Conservation (phyloP, 2,113 vertebrate genomes). For the Brachypodius melanocephalos region DNA sequence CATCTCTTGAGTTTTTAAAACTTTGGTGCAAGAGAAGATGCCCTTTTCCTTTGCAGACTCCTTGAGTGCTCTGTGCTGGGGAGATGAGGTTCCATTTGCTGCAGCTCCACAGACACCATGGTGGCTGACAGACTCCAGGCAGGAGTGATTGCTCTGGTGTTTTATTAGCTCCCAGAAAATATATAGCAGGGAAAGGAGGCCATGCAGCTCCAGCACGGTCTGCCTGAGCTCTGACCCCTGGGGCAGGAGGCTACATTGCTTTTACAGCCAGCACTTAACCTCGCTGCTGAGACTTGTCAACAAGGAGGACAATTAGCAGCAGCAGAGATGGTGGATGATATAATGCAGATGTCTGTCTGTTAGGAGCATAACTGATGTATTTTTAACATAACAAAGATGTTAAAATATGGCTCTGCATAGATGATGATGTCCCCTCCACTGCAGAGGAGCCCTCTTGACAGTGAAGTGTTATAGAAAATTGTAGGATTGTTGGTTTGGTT, state of each 20-base stretch:
- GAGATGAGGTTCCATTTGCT: background rate
- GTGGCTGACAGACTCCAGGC: background rate
- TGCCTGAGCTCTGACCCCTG: background rate
- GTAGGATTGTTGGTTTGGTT: background rate
- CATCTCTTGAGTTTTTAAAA: background rate
- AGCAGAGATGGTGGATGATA: background rate
- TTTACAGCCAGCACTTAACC: constrained; percentile 51
- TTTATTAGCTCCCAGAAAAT: constrained; percentile 22
- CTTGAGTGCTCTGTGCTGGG: background rate
- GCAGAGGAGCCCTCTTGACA: background rate
- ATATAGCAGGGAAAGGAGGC: background rate
- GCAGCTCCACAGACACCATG: accelerated
- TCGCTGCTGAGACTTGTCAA: constrained; percentile 30
- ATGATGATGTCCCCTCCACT: background rate
- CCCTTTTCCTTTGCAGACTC: background rate
- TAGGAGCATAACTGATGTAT: background rate
- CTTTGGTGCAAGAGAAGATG: background rate
- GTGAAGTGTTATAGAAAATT: background rate
- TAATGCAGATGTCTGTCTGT: background rate
- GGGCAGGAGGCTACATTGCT: constrained; percentile 2
- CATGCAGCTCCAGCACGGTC: background rate
- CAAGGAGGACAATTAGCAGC: constrained; percentile 44
- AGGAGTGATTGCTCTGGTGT: background rate
- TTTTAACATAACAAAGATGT: background rate
- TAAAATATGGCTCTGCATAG: background rate